A percentile compares a stretch with the other conserved stretches of the same genome.
These are phyloP conservation scores for Urocitellus parryii DNA, from an alignment of 2,113 vertebrate genomes.

Conservation along the genomic window DNA sequence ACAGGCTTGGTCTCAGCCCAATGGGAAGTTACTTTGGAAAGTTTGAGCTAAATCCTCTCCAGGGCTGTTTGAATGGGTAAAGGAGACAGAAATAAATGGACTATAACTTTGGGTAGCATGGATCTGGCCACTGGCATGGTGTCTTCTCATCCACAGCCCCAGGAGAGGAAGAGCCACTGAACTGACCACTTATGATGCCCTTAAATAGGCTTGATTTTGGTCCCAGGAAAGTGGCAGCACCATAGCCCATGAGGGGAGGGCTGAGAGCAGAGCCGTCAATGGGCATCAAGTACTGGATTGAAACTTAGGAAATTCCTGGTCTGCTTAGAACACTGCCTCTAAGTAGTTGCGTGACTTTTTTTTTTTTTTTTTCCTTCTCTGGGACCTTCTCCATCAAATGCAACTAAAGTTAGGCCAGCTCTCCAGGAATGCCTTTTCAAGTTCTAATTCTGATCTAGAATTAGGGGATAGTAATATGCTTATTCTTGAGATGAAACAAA, in stretches of 20 bases:
- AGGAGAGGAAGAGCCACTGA: neutral
- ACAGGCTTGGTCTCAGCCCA: slow-evolving; percentile 74
- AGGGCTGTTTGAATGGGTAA: slow-evolving; percentile 37
- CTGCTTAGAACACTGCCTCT: neutral
- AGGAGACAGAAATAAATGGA: slow-evolving; percentile 51
- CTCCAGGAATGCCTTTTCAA: neutral
- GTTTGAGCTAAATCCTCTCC: slow-evolving; percentile 75
- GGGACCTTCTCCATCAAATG: neutral
- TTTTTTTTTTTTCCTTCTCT: neutral
- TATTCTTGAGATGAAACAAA: neutral
- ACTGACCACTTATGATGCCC: neutral
- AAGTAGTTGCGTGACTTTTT: neutral
- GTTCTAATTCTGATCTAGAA: neutral
- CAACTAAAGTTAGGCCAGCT: neutral
- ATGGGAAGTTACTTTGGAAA: slow-evolving; percentile 82
- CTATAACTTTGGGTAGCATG: neutral
- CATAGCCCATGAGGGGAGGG: neutral
- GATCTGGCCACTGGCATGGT: neutral
- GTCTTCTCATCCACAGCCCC: neutral
- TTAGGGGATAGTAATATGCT: neutral
- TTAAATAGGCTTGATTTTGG: neutral
- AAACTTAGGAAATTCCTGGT: neutral
- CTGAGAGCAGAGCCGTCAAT: neutral
- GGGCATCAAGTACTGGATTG: neutral
- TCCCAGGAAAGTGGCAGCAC: neutral